These are phyloP conservation scores for Gobiocypris rarus DNA, from an alignment of 2,113 vertebrate genomes.

Conservation along the genomic window DNA sequence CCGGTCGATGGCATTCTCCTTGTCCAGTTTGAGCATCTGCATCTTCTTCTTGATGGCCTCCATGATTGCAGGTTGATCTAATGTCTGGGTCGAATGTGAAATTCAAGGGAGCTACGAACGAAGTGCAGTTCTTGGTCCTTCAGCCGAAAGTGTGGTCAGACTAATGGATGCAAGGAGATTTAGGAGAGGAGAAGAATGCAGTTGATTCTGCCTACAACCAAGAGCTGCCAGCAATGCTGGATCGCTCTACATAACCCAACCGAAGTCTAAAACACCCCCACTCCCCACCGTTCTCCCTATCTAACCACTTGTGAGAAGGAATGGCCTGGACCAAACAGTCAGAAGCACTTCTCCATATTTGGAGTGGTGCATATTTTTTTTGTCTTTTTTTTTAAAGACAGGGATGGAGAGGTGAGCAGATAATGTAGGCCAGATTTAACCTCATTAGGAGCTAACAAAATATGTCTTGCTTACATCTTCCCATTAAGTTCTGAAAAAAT, in stretches of 20 bases:
- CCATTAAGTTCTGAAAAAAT: too few relatives aligned
- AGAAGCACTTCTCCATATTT: slow-evolving; percentile 87
- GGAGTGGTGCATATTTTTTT: slow-evolving; percentile 78
- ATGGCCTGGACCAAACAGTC: slow-evolving; percentile 74
- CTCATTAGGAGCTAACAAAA: not conserved
- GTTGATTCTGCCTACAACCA: slow-evolving; percentile 62
- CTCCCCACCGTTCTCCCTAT: slow-evolving; percentile 59
- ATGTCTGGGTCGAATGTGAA: slow-evolving; percentile 31
- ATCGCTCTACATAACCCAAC: slow-evolving; percentile 63
- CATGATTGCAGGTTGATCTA: slow-evolving; percentile 75
- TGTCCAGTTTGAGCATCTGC: slow-evolving; percentile 96
- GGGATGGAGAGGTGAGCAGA: slow-evolving; percentile 50
- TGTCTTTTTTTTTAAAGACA: slow-evolving; percentile 60
- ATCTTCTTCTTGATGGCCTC: slow-evolving; percentile 91
- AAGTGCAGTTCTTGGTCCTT: slow-evolving; percentile 17
- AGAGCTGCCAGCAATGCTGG: slow-evolving; percentile 72
- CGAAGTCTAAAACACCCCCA: slow-evolving; percentile 60
- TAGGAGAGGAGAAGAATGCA: not conserved
- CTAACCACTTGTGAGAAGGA: slow-evolving; percentile 72
- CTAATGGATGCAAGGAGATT: slow-evolving; percentile 16
- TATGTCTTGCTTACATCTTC: too few relatives aligned
- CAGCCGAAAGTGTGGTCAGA: slow-evolving; percentile 4
- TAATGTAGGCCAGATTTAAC: slow-evolving; percentile 80
- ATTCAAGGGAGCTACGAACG: slow-evolving; percentile 4
- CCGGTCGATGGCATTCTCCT: slow-evolving; percentile 94